phyloP scores from a whole-genome alignment of 2,888 invertebrate species.

The Tineola bisselliella region DNA sequence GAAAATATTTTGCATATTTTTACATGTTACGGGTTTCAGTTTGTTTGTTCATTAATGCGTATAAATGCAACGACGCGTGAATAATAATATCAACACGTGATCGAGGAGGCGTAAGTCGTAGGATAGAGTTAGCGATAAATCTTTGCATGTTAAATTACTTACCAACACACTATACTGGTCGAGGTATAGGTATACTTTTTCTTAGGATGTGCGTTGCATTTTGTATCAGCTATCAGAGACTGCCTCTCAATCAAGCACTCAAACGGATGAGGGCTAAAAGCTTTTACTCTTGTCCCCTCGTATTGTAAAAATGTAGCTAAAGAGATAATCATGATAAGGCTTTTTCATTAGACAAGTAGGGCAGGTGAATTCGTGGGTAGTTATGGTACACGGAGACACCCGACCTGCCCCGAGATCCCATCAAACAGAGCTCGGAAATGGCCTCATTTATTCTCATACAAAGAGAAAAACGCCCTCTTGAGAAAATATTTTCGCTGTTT shows the following conservation, averaged over 20 bases:
- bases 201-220: too few relatives aligned
- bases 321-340: neutral
- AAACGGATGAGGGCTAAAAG: neutral
- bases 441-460: constrained; percentile 12
- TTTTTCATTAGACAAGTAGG: neutral
- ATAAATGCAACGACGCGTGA: too few relatives aligned
- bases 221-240: too few relatives aligned
- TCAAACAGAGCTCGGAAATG: constrained; percentile 9
- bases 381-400: neutral
- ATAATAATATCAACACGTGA: too few relatives aligned
- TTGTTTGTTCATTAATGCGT: too few relatives aligned
- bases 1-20: neutral
- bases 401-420: neutral
- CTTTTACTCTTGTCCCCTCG: neutral
- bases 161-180: too few relatives aligned
- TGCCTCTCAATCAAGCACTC: neutral
- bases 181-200: too few relatives aligned
- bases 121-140: too few relatives aligned
- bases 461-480: constrained; percentile 11
- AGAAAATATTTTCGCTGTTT: constrained; percentile 12
- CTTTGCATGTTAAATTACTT: too few relatives aligned
- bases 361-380: neutral
- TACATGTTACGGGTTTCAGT: too few relatives aligned
- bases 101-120: too few relatives aligned
- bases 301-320: neutral